Evolutionary conservation across 2,797 vertebrate species (phyloP).

Genomic region (Epinephelus malabaricus): DNA sequence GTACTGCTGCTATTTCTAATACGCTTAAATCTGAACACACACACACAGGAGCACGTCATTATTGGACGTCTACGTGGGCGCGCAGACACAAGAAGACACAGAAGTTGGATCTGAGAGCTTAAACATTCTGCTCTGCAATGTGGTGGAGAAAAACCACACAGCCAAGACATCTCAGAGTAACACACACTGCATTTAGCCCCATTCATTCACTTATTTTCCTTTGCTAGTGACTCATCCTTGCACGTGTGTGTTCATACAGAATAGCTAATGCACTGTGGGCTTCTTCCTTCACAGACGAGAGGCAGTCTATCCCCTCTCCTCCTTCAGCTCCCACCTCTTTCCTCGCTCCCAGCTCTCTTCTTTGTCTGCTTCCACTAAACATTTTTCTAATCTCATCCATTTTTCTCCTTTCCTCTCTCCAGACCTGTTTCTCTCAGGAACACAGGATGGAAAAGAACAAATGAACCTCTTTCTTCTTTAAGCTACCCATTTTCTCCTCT

Average conservation of each 20-base stretch:
- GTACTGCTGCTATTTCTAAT: constrained; percentile 65
- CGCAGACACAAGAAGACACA: constrained; percentile 27
- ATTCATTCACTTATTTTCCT: constrained; percentile 67
- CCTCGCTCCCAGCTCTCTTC: constrained; percentile 37
- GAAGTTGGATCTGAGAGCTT: constrained; percentile 59
- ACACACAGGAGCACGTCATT: constrained; percentile 9
- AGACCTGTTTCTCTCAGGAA: constrained; percentile 34
- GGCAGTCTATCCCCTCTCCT: constrained; percentile 48
- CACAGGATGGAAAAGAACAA: constrained; percentile 29
- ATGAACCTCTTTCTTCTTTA: constrained; percentile 27
- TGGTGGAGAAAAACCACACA: constrained; percentile 39
- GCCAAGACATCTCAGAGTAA: constrained; percentile 45
- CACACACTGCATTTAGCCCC: constrained; percentile 40
- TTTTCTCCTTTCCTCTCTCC: constrained; percentile 33
- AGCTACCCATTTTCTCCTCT: constrained; percentile 43
- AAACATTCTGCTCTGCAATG: constrained; percentile 54
- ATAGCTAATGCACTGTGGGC: constrained; percentile 59
- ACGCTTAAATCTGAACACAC: constrained; percentile 52
- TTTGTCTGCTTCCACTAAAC: constrained; percentile 58
- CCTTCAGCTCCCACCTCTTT: constrained; percentile 41
- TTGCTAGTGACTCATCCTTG: constrained; percentile 64
- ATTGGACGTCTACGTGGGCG: constrained; percentile 22
- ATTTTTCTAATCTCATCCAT: constrained; percentile 52
- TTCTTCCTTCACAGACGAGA: constrained; percentile 54
- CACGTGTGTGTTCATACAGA: constrained; percentile 50